phyloP scores from a whole-genome alignment of 1,140 invertebrate genomes.

The Trachymyrmex cornetzi region DNA sequence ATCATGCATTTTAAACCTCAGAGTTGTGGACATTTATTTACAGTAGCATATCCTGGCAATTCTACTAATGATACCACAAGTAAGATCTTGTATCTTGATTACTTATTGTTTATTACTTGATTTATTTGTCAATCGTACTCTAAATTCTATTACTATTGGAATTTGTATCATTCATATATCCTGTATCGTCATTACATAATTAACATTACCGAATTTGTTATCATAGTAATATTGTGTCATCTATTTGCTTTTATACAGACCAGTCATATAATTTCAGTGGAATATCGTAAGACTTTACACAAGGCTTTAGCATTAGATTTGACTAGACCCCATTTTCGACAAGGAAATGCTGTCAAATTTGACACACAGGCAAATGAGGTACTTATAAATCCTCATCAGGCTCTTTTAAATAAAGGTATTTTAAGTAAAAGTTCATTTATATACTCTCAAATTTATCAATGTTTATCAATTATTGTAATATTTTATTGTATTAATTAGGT shows the following conservation, averaged over 20 bases:
- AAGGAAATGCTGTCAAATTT: constrained; percentile 90
- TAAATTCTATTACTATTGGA: constrained; percentile 66
- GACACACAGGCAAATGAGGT: constrained; percentile 85
- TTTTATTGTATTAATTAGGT: constrained; percentile 20
- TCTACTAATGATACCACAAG: constrained; percentile 89
- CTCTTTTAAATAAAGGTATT: constrained; percentile 86
- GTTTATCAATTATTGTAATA: background rate
- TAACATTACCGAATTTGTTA: constrained; percentile 14
- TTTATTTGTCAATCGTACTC: constrained; percentile 45
- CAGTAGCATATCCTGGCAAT: constrained; percentile 90
- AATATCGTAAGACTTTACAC: constrained; percentile 89
- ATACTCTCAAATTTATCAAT: background rate
- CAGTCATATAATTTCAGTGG: constrained; percentile 86
- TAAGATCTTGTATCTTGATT: constrained; percentile 82
- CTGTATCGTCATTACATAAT: constrained; percentile 16
- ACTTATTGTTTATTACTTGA: background rate
- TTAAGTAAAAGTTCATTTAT: constrained; percentile 83
- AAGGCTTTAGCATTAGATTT: constrained; percentile 89
- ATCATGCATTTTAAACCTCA: constrained; percentile 85
- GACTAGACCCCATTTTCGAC: constrained; percentile 91
- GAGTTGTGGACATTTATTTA: constrained; percentile 92
- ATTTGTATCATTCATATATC: constrained; percentile 5
- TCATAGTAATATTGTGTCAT: constrained; percentile 41
- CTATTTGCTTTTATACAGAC: constrained; percentile 62
- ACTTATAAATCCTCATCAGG: constrained; percentile 92